Conservation (phyloP, 2,113 vertebrate genomes). For the Syngnathus floridae region DNA sequence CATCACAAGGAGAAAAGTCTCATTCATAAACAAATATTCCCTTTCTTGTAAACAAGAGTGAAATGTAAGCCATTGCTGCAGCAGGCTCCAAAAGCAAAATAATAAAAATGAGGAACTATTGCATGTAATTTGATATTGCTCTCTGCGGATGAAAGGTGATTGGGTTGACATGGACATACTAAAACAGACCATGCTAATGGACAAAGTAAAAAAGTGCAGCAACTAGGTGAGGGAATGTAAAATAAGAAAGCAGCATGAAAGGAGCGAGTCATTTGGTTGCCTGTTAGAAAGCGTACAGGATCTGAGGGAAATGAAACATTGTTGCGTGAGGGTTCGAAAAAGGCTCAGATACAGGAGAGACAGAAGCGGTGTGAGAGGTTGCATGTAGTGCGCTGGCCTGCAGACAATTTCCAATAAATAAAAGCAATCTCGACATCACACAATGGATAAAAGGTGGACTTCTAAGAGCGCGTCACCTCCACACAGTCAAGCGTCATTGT, state of each 20-base stretch:
- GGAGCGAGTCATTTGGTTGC: neutral
- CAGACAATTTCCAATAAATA: slow-evolving; percentile 30
- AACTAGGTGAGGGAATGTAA: slow-evolving; percentile 37
- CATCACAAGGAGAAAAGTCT: slow-evolving; percentile 25
- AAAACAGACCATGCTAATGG: slow-evolving; percentile 8
- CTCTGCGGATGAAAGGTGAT: slow-evolving; percentile 5
- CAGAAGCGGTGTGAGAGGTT: neutral
- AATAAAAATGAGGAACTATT: slow-evolving; percentile 20
- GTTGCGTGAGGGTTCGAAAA: neutral
- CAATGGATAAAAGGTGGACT: slow-evolving; percentile 4
- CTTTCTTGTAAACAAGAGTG: slow-evolving; percentile 56
- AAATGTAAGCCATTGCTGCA: slow-evolving; percentile 36
- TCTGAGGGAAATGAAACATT: slow-evolving; percentile 12
- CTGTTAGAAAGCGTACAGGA: slow-evolving; percentile 5
- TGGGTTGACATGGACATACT: neutral
- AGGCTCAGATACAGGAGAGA: neutral
- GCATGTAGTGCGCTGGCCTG: slow-evolving; percentile 30
- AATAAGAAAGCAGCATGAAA: slow-evolving; percentile 29
- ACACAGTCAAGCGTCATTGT: slow-evolving; percentile 34
- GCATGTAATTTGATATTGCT: slow-evolving; percentile 44
- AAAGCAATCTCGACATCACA: slow-evolving; percentile 11
- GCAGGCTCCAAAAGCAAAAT: slow-evolving; percentile 16
- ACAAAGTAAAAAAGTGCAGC: slow-evolving; percentile 43
- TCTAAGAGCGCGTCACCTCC: slow-evolving; percentile 24
- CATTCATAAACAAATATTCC: slow-evolving; percentile 51